A percentile compares a stretch with the other conserved stretches of the same genome.
Conservation (phyloP, 2,113 vertebrate species). For the Mugil cephalus region DNA sequence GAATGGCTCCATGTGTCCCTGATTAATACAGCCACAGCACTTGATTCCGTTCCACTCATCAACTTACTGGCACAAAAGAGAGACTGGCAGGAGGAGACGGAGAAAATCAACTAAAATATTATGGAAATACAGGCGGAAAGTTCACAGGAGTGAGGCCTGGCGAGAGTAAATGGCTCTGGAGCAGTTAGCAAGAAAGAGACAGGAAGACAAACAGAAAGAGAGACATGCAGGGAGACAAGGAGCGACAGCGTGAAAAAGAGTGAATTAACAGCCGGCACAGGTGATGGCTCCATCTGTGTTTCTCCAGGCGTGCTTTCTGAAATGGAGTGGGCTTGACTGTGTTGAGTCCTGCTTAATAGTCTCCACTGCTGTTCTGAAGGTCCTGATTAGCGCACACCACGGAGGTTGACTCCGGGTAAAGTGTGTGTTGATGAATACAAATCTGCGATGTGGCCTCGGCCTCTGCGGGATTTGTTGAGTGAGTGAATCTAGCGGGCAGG, state of each 20-base stretch:
- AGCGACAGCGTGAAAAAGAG: conserved; percentile 32
- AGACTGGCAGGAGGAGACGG: not conserved
- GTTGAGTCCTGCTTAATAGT: conserved; percentile 66
- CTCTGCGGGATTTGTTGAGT: conserved; percentile 46
- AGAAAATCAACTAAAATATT: conserved; percentile 13
- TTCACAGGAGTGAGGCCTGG: conserved; percentile 17
- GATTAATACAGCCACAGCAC: conserved; percentile 59
- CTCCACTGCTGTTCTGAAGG: conserved; percentile 59
- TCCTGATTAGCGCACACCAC: conserved; percentile 60
- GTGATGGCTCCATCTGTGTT: conserved; percentile 55
- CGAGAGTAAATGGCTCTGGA: conserved; percentile 20
- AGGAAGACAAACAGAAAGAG: conserved; percentile 35
- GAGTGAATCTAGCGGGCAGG: conserved; percentile 50
- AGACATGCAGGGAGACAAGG: conserved; percentile 30
- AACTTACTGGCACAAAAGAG: conserved; percentile 10
- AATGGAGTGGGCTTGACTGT: conserved; percentile 47
- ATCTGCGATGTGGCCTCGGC: conserved; percentile 49
- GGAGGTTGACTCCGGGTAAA: conserved; percentile 57
- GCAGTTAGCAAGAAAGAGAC: conserved; percentile 39
- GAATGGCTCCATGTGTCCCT: conserved; percentile 60
- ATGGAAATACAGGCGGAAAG: not conserved
- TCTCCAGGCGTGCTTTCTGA: conserved; percentile 48
- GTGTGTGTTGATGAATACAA: conserved; percentile 65
- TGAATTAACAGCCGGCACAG: conserved; percentile 55
- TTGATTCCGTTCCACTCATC: conserved; percentile 40